Percentiles rank a stretch among this genome's conserved stretches.
phyloP scores from a whole-genome alignment of 2,797 vertebrate species.

The Schizothorax lantsangensis region DNA sequence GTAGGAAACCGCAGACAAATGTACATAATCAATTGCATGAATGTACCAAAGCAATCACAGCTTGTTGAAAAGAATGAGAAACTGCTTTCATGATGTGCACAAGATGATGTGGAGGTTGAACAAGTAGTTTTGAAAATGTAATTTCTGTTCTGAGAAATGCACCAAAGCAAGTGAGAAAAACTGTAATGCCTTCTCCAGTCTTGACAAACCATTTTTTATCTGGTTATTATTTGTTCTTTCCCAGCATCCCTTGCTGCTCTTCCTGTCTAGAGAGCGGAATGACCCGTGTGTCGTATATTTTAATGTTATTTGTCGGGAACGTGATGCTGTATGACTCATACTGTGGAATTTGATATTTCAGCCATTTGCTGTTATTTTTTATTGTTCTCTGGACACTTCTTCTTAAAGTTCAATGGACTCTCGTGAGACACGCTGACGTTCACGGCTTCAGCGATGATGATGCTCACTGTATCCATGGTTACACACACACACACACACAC shows the following conservation, averaged over 20 bases:
- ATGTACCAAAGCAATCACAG: no score
- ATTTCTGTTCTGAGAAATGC: no score
- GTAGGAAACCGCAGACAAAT: no score
- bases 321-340: not conserved
- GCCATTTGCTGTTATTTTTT: not conserved
- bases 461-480: constrained; percentile 48
- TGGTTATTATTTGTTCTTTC: not conserved
- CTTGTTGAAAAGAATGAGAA: no score
- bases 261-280: not conserved
- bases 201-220: not conserved
- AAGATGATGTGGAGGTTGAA: no score
- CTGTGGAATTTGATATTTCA: not conserved
- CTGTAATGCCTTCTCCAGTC: not conserved
- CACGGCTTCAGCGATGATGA: constrained; percentile 33
- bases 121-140: no score
- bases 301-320: not conserved
- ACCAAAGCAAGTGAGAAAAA: no score
- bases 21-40: no score
- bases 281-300: not conserved
- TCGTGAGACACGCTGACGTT: constrained; percentile 49
- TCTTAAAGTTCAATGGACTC: constrained; percentile 54
- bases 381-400: not conserved
- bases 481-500: constrained; percentile 10
- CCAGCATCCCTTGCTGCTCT: not conserved
- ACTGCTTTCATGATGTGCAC: no score